Evolutionary conservation across 92 coral and sea anemone genomes (phyloP), one percentile per base, ranked within the genome.

Genomic region (Muricea muricata): DNA sequence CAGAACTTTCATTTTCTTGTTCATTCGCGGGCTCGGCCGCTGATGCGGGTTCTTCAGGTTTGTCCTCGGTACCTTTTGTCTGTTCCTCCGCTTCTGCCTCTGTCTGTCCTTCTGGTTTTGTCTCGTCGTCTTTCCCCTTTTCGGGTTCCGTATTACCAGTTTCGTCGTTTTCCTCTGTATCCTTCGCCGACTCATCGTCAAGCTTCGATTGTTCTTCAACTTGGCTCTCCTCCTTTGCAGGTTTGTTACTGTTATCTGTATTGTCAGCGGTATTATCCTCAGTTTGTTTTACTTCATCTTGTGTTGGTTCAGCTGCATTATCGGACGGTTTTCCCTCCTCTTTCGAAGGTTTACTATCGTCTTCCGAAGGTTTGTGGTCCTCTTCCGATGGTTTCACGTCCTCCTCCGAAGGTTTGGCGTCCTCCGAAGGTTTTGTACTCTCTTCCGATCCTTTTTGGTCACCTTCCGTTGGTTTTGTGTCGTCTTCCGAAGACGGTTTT

Each of bases 1-100:
- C 35, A 15, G 34, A 87, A 65, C 91, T 97, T 28, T 93, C 97
- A 73, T 91, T 94, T 81, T 94, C 90, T 97, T 94, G 91, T 57
- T 93, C 93, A 57, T 91, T 90, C 23, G 82, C 89, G 1, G 98
- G 94, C 55, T 92, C 70, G 3, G 34, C 37, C 7, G 68, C 68
- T 20, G 65, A 42, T n/a, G 42, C 93, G 65, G 89, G 95, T 72
- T 93, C 93, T 65, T 92, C 97, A 85, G 83, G 87, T 77, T 88
- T 79, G 29, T 89, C 93, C 80, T 93, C 95, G 39, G 91, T 95
- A 73, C 81, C 85, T 45, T 60, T 80, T 55, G 74, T 57, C 56
- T 56, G 78, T 48, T 87, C 93, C 25, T 75, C 93, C 46, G 74
- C 68, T 54, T 87, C 87, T 67, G 74, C 95, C 40, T 93, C 94